phyloP scores from a whole-genome alignment of 1,140 invertebrate genomes.

The Cotesia typhae region DNA sequence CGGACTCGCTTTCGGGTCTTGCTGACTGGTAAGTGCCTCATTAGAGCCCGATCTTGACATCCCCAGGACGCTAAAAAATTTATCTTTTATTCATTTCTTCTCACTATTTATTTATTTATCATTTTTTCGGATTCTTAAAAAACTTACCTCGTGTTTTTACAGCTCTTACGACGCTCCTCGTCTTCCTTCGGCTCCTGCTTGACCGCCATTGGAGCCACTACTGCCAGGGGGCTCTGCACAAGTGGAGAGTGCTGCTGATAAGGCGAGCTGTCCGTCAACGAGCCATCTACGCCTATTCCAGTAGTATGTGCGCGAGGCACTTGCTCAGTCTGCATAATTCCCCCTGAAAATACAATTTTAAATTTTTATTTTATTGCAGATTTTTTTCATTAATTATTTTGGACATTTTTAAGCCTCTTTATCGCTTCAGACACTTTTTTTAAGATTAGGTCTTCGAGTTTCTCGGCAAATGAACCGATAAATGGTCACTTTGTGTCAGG shows the following conservation, averaged over 20 bases:
- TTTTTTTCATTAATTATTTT: no score
- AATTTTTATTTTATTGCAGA: not conserved
- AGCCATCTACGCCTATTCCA: constrained; percentile 57
- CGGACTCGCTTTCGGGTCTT: constrained; percentile 43
- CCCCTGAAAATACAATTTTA: constrained; percentile 51
- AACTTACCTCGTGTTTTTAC: constrained; percentile 44
- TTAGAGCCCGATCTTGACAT: constrained; percentile 40
- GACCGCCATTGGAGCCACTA: constrained; percentile 60
- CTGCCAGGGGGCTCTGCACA: constrained; percentile 50
- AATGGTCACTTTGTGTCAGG: no score
- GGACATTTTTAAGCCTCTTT: no score
- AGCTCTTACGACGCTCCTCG: constrained; percentile 47
- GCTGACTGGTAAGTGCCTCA: constrained; percentile 47
- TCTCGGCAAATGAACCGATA: no score
- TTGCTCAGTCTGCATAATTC: constrained; percentile 67
- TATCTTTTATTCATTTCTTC: not conserved
- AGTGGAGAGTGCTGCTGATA: constrained; percentile 53
- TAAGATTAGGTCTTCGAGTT: no score
- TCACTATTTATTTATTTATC: not conserved
- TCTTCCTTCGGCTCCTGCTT: constrained; percentile 64
- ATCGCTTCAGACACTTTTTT: no score
- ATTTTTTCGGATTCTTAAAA: no score
- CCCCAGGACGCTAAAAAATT: constrained; percentile 22
- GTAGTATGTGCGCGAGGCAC: constrained; percentile 60
- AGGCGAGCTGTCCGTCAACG: constrained; percentile 50